These are phyloP conservation scores for Catamblyrhynchus diadema DNA, from an alignment of 2,797 vertebrate genomes.

Conservation along the genomic window DNA sequence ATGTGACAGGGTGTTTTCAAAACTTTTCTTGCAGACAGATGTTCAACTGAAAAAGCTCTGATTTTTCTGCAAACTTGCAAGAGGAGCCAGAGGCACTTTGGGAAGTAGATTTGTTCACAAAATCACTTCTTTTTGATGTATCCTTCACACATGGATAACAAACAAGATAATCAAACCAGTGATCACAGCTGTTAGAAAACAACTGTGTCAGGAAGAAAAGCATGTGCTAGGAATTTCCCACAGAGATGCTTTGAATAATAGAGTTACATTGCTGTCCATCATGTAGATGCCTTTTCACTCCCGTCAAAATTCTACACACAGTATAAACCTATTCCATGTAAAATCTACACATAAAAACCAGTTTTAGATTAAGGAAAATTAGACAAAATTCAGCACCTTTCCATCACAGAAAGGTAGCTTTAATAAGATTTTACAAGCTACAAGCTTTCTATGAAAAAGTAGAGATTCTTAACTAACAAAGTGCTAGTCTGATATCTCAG, in stretches of 20 bases:
- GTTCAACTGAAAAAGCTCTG: constrained; percentile 28
- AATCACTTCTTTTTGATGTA: constrained; percentile 35
- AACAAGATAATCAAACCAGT: constrained; percentile 38
- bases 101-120: background rate
- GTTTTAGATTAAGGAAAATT: background rate
- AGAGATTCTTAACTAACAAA: background rate
- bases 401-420: background rate
- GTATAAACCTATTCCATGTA: background rate
- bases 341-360: background rate
- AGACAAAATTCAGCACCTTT: background rate
- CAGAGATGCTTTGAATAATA: background rate
- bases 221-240: background rate
- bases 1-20: background rate
- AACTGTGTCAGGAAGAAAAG: constrained; percentile 31
- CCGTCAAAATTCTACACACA: background rate
- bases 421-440: background rate
- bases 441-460: background rate
- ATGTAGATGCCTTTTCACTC: background rate
- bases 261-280: background rate
- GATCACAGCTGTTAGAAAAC: background rate
- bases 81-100: background rate
- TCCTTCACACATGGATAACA: constrained; percentile 14
- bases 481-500: background rate
- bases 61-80: constrained; percentile 22
- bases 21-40: constrained; percentile 2